These are phyloP conservation scores for Daphoenositta chrysoptera DNA, from an alignment of 2,113 vertebrate genomes.

Conservation along the genomic window DNA sequence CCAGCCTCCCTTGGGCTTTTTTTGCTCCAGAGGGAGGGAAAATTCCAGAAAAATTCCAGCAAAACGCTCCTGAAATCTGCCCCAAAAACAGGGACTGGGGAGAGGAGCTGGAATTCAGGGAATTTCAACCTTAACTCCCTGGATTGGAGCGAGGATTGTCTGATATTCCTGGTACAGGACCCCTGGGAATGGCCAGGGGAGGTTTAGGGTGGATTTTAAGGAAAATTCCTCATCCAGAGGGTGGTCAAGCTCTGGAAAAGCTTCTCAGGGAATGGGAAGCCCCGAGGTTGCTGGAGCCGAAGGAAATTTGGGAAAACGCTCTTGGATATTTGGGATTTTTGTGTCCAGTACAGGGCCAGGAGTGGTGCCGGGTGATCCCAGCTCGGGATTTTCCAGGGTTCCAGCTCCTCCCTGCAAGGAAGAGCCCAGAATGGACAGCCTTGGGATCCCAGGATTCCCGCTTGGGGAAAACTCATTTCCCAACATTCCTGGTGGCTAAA, in stretches of 20 bases:
- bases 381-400: not conserved
- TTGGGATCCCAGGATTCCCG: not conserved
- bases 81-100: accelerated
- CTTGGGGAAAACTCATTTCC: not conserved
- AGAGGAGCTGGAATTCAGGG: not conserved
- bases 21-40: not conserved
- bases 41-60: not conserved
- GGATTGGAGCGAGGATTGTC: not conserved
- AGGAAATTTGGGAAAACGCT: accelerated
- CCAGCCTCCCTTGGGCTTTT: not conserved
- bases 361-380: not conserved
- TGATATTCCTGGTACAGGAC: not conserved
- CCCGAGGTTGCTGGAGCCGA: accelerated
- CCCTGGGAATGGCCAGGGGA: not conserved
- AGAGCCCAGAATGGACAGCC: not conserved
- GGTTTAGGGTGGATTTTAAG: not conserved
- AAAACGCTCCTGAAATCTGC: accelerated
- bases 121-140: not conserved
- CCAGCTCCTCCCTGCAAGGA: not conserved
- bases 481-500: not conserved
- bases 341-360: not conserved
- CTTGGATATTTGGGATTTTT: not conserved
- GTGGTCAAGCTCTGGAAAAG: not conserved
- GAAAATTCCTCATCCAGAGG: not conserved
- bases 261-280: not conserved